These are phyloP conservation scores for Silurus meridionalis DNA, from an alignment of 2,113 vertebrate species.

Conservation along the genomic window DNA sequence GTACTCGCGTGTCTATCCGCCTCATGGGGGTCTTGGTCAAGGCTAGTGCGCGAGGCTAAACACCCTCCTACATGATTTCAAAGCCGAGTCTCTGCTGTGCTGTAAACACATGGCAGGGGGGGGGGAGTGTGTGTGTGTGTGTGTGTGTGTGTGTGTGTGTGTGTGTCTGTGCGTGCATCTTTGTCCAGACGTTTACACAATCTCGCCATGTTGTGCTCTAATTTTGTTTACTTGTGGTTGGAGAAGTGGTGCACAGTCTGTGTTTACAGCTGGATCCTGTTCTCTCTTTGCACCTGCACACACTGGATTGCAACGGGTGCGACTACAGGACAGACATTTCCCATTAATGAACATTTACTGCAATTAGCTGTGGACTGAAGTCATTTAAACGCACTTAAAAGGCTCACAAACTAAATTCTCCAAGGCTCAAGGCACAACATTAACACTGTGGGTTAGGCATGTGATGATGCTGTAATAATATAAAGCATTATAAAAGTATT, in stretches of 20 bases:
- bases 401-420: neutral
- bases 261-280: conserved; percentile 30
- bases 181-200: conserved; percentile 44
- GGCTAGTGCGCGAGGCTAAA: conserved; percentile 45
- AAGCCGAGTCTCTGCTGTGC: conserved; percentile 25
- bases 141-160: neutral
- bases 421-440: neutral
- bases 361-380: neutral
- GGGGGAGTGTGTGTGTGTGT: conserved; percentile 8
- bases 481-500: neutral
- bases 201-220: conserved; percentile 21
- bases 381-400: neutral
- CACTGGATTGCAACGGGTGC: neutral
- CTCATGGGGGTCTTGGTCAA: conserved; percentile 49
- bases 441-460: neutral
- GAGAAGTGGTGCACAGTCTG: neutral
- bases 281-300: conserved; percentile 39
- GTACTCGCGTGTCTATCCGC: conserved; percentile 54
- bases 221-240: conserved; percentile 42
- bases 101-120: conserved; percentile 20
- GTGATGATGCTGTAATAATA: neutral
- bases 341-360: neutral
- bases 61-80: conserved; percentile 29
- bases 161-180: conserved; percentile 11
- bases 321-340: neutral